phyloP scores from a whole-genome alignment of 2,888 invertebrate species.

The Cyrtodaria siliqua region DNA sequence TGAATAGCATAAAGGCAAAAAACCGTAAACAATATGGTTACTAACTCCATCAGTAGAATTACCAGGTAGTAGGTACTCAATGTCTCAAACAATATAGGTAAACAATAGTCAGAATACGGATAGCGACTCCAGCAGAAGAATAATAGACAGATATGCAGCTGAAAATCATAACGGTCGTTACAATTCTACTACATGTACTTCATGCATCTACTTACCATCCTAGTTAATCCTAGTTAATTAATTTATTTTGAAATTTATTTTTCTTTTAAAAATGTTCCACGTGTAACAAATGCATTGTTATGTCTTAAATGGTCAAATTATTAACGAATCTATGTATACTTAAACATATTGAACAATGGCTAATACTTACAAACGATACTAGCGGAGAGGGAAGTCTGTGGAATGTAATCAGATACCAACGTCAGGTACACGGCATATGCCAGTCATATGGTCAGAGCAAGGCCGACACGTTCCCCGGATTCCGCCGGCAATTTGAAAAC shows the following conservation, averaged over 20 bases:
- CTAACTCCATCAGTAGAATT: no score
- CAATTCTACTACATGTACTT: no score
- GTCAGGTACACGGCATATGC: constrained; percentile 62
- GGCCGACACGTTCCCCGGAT: constrained; percentile 60
- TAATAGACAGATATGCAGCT: constrained; percentile 43
- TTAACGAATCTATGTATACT: no score
- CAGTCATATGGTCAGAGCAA: constrained; percentile 56
- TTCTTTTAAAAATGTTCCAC: constrained; percentile 5
- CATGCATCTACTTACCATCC: no score
- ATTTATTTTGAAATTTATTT: not conserved
- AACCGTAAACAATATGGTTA: no score
- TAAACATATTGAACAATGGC: no score
- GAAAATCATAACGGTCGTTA: not conserved
- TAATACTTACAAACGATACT: constrained; percentile 59
- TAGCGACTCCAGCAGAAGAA: constrained; percentile 35
- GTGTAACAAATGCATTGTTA: no score
- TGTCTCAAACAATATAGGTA: no score
- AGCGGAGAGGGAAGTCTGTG: constrained; percentile 59
- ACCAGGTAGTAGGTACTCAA: no score
- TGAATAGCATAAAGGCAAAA: not conserved
- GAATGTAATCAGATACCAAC: constrained; percentile 60
- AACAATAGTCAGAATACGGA: constrained; percentile 47
- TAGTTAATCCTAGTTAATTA: no score
- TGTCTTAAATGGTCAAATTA: no score
- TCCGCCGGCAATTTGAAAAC: constrained; percentile 60